Conservation (phyloP, 2,797 vertebrate species). For the Salarias fasciatus region DNA sequence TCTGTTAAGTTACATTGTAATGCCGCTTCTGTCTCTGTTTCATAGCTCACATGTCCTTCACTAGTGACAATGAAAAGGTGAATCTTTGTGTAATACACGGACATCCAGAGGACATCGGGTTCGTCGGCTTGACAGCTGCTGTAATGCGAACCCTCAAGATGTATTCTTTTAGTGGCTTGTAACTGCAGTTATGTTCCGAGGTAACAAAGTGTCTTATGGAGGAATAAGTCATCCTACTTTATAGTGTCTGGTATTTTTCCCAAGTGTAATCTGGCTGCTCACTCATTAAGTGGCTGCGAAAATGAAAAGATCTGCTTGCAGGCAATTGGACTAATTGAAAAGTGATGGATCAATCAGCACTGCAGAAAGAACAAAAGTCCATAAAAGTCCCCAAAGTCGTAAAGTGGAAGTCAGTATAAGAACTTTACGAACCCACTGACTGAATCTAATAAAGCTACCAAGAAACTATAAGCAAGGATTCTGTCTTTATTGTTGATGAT, state of each 20-base stretch:
- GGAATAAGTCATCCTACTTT: conserved; percentile 27
- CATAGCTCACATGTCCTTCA: conserved; percentile 59
- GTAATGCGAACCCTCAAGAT: conserved; percentile 22
- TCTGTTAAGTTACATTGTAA: conserved; percentile 17
- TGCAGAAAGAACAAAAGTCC: conserved; percentile 2
- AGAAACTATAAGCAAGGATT: no score
- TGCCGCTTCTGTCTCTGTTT: conserved; percentile 39
- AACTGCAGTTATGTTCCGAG: conserved; percentile 24
- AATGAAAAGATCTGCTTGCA: conserved; percentile 31
- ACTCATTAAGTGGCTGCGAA: conserved; percentile 24
- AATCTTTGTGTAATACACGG: conserved; percentile 31
- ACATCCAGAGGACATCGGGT: conserved; percentile 14
- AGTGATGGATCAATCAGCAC: conserved; percentile 16
- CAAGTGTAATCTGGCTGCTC: background rate
- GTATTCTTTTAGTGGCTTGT: conserved; percentile 11
- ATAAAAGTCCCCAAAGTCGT: conserved; percentile 1
- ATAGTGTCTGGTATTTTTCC: conserved; percentile 18
- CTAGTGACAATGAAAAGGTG: conserved; percentile 38
- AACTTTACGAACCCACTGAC: no score
- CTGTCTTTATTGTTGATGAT: no score
- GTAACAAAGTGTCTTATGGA: conserved; percentile 31
- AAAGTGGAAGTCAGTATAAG: no score
- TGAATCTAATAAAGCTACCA: no score
- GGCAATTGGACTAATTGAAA: conserved; percentile 40
- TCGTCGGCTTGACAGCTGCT: conserved; percentile 12